Evolutionary conservation across 2,797 vertebrate species (phyloP), one percentile per base, ranked within the genome.

Genomic region (Paratrypauchen microcephalus): DNA sequence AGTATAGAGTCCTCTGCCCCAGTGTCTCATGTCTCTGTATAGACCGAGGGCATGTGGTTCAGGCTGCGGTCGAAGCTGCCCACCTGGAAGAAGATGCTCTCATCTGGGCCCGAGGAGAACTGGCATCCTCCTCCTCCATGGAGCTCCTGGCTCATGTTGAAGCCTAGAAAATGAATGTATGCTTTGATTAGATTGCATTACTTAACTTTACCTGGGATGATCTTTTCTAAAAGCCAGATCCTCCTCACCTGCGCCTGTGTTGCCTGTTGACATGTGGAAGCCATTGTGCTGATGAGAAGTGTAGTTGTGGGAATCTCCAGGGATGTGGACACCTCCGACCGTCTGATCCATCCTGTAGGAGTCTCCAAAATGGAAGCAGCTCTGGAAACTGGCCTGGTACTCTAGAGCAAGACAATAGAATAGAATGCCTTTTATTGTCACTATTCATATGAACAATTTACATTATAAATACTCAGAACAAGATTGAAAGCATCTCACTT

Each of bases 351-450:
- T 91, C 91, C 96, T 94, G 93, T 96, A 99, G 78, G 94, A 95
- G 83, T 99, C 96, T 30, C 95, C 93, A 0, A 97, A 98, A 87
- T 98, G 95, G 89, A 98, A 97, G 91, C 95, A 96, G 84, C 95
- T 97, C 82, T 97, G 96, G 88, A 98, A 98, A 86, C 95, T 98
- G 87, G 96, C 97, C 87, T 98, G 96, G 93, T 98, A 98, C 91
- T 97, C 97, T 99, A 90, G 50, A 72, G 81, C 71, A 67, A 63
- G 59, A 76, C n/a, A n/a, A n/a, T n/a, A n/a, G n/a, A n/a, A n/a
- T n/a, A n/a, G n/a, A n/a, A n/a, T n/a, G n/a, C n/a, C n/a, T n/a
- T n/a, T n/a, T n/a, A n/a, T n/a, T n/a, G n/a, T n/a, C n/a, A n/a
- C n/a, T n/a, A n/a, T n/a, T n/a, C n/a, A n/a, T n/a, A n/a, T n/a